Base-by-base conservation (phyloP, 2,888 invertebrate species). In the Clepsis dumicolana region DNA sequence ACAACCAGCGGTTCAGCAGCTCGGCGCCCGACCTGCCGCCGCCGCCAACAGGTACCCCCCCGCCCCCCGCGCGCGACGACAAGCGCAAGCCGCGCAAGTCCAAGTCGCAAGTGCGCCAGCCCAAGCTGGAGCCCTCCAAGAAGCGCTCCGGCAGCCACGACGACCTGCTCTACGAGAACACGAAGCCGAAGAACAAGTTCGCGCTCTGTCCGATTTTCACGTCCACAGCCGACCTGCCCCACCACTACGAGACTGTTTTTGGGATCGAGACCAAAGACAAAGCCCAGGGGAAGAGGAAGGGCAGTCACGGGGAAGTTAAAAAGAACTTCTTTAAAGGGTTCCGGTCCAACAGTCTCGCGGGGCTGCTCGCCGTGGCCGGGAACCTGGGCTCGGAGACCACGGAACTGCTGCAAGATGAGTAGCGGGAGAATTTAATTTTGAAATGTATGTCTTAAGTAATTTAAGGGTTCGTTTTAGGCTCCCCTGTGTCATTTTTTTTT, bases 161-260 rank as follows among this genome's bases (percentile, higher is more conserved):
- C 84, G 89, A 89, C 71, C 79, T 90, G 1, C 86, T 89, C 0
- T 74, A 79, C 77, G 86, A 85, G 53, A 77, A 83, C 75, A 71
- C 80, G 29, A 80, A 81, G 21, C 88, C 89, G 38, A 72, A 79
- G 4, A 84, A 83, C 72, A 70, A 83, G 5, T 86, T 87, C 95
- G 94, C 82, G 86, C 95, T 87, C 5, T 90, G 83, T 94, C 96
- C 78, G 89, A 95, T 92, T 87, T 96, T 93, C 95, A 94, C 91
- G 14, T 84, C 86, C 53, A 71, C 83, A 12, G 77, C 85, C 4
- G 86, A 86, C 38, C 41, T 85, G 59, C 95, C 95, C 59, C 94
- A 95, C 69, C 86, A 85, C 77, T 95, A 95, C 84, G 95, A 94
- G 75, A 94, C 95, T 7, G 94, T 94, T 57, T 95, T 93, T 80